Base-by-base conservation (phyloP, 1,140 invertebrate species). In the Drosophila kohkoa region DNA sequence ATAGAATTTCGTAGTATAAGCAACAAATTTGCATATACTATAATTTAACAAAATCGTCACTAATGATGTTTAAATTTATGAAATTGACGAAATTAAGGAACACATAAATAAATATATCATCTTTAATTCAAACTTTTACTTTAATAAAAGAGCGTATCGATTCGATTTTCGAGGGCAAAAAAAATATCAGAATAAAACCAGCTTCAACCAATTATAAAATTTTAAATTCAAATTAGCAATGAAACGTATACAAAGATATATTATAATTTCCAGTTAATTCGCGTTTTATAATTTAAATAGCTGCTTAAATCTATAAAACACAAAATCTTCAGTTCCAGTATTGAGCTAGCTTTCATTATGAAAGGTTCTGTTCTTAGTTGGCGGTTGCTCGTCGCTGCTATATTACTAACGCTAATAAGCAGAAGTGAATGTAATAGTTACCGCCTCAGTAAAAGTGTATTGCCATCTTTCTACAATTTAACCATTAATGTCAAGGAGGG, bases 401-500 rank as follows among this genome's bases (percentile, higher is more conserved):
- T 71, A 30, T 52, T 38, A 11, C n/a, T 77, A 7, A 20, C 51
- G 4, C n/a, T 86, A 1, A 16, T 75, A 41, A 52, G 49, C 32
- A 11, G 43, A 6, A 30, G 5, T 15, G 25, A 46, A n/a, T 58
- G 51, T 35, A 46, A 16, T 5, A 48, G 79, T n/a, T 92, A 90
- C 54, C 85, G 90, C 5, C 63, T 92, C 7, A 63, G 57, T 1
- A 65, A 20, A 1, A 55, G 38, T 16, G 69, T 92, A 0, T 5
- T 71, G 7, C 96, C 96, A 1, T 90, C 92, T 11, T 93, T 95
- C 52, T 97, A 97, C 80, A 93, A 93, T 16, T 88, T 97, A 25
- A 92, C 93, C 11, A 93, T 97, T 1, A 92, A 93, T 8, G 94
- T 87, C 7, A 91, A 94, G 7, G 92, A 86, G 2, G 16, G 1